Evolutionary conservation across 2,888 invertebrate species (phyloP).

Genomic region (Polylopha cassiicola): DNA sequence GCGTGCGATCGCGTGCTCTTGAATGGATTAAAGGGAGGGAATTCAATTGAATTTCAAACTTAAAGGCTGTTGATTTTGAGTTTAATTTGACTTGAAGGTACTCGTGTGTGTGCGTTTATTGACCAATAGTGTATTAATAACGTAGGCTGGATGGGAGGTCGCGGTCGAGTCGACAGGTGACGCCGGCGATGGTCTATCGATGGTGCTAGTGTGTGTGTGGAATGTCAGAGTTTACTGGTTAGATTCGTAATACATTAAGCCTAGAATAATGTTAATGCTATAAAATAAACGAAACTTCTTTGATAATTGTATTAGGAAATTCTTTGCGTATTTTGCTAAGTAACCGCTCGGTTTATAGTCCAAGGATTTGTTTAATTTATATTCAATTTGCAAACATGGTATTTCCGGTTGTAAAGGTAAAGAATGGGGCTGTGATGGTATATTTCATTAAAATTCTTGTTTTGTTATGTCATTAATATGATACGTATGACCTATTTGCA

Average conservation of each 20-base stretch:
- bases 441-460: too few relatives aligned
- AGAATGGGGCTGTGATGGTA: too few relatives aligned
- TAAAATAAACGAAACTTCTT: conserved; percentile 23
- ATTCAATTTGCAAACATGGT: too few relatives aligned
- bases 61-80: conserved; percentile 34
- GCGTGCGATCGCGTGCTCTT: conserved; percentile 31
- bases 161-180: conserved; percentile 68
- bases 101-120: conserved; percentile 50
- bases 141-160: conserved; percentile 61
- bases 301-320: too few relatives aligned
- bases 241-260: conserved; percentile 27
- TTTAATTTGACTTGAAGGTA: conserved; percentile 32
- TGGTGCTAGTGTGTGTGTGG: conserved; percentile 53
- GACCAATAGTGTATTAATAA: conserved; percentile 67
- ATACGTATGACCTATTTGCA: too few relatives aligned
- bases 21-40: conserved; percentile 27
- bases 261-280: conserved; percentile 11
- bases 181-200: conserved; percentile 48
- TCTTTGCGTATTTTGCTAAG: too few relatives aligned
- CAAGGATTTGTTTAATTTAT: too few relatives aligned
- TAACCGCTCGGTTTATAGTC: too few relatives aligned
- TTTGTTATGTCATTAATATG: too few relatives aligned
- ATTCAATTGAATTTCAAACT: conserved; percentile 36
- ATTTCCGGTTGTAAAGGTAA: too few relatives aligned
- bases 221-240: conserved; percentile 67